Conservation (phyloP, 2,797 vertebrate genomes). For the Allobates femoralis region DNA sequence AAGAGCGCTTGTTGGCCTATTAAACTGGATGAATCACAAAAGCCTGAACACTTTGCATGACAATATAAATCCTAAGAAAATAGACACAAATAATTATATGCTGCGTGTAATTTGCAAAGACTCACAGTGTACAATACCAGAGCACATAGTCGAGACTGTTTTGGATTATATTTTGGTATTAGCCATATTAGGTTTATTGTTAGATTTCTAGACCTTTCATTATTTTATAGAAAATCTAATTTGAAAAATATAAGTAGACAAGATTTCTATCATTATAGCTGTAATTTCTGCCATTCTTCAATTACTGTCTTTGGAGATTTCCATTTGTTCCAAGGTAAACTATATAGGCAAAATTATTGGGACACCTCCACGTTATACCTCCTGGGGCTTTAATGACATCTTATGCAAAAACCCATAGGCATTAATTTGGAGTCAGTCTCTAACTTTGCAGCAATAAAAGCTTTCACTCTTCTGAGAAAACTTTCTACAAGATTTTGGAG, state of each 20-base stretch:
- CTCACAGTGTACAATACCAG: not conserved
- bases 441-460: too few relatives aligned
- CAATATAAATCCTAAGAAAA: slow-evolving; percentile 1
- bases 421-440: too few relatives aligned
- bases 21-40: slow-evolving; percentile 38
- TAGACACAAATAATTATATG: slow-evolving; percentile 21
- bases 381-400: too few relatives aligned
- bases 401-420: too few relatives aligned
- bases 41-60: not conserved
- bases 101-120: not conserved
- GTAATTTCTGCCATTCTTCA: not conserved
- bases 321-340: too few relatives aligned
- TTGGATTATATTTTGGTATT: not conserved
- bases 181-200: not conserved
- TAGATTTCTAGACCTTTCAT: not conserved
- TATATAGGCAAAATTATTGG: too few relatives aligned
- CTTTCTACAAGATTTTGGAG: too few relatives aligned
- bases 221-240: not conserved
- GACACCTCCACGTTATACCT: too few relatives aligned
- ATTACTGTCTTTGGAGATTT: not conserved
- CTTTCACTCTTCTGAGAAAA: too few relatives aligned
- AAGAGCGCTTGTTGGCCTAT: slow-evolving; percentile 36
- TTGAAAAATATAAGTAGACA: not conserved
- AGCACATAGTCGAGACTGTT: not conserved
- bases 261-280: not conserved